phyloP scores from a whole-genome alignment of 2,888 invertebrate species.

The Schrankia costaestrigalis region DNA sequence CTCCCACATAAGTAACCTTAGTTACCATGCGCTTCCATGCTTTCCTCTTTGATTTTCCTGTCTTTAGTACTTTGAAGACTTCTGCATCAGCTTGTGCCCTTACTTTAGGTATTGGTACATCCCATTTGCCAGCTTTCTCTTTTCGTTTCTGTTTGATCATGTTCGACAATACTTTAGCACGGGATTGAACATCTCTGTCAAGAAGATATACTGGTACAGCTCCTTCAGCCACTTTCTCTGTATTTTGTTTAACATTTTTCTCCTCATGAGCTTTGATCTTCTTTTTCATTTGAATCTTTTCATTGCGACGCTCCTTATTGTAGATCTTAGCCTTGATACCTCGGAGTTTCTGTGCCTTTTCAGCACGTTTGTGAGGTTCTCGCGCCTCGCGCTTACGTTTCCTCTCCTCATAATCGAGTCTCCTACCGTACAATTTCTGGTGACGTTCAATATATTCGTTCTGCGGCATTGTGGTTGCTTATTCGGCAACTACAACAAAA shows the following conservation, averaged over 20 bases:
- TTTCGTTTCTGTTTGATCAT: slow-evolving; percentile 99
- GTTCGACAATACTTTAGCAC: slow-evolving; percentile 97
- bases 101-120: slow-evolving; percentile 99
- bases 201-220: slow-evolving; percentile 98
- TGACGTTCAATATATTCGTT: slow-evolving; percentile 99
- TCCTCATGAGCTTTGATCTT: slow-evolving; percentile 99
- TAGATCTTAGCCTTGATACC: slow-evolving; percentile 99
- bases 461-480: slow-evolving; percentile 92
- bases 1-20: slow-evolving; percentile 98
- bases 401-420: slow-evolving; percentile 98
- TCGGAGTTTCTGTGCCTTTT: slow-evolving; percentile 94
- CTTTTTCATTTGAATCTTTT: slow-evolving; percentile 99
- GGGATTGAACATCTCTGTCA: slow-evolving; percentile 96
- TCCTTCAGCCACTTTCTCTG: slow-evolving; percentile 92
- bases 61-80: slow-evolving; percentile 95
- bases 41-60: slow-evolving; percentile 96
- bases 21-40: slow-evolving; percentile 99
- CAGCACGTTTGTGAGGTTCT: slow-evolving; percentile 93
- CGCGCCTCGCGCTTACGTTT: slow-evolving; percentile 97
- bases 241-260: slow-evolving; percentile 92
- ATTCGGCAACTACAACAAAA: slow-evolving; percentile 80
- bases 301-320: slow-evolving; percentile 97
- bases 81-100: slow-evolving; percentile 97
- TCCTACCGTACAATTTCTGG: slow-evolving; percentile 96
- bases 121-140: slow-evolving; percentile 99